Conservation (phyloP, 1,140 invertebrate genomes). For the Macrostomum lignano region DNA sequence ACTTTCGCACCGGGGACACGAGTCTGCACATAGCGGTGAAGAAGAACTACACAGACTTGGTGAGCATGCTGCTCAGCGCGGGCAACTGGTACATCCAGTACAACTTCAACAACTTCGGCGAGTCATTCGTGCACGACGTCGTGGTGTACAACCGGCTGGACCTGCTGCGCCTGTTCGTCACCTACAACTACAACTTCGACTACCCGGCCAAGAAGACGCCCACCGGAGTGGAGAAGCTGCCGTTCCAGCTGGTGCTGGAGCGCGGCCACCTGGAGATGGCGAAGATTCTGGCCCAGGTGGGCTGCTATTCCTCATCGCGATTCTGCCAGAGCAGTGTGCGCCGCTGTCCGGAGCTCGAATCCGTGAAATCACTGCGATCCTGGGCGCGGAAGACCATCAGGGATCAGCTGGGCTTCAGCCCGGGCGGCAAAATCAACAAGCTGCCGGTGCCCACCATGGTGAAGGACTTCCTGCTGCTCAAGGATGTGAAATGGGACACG, state of each 20-base stretch:
- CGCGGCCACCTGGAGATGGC: constrained; percentile 20
- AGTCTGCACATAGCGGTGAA: constrained; percentile 31
- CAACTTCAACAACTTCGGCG: constrained; percentile 22
- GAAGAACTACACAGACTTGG: constrained; percentile 31
- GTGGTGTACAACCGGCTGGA: constrained; percentile 21
- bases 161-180: constrained; percentile 17
- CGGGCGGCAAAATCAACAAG: constrained; percentile 2
- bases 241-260: constrained; percentile 21
- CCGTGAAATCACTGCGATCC: constrained; percentile 6
- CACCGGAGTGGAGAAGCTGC: constrained; percentile 15
- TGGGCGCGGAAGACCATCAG: constrained; percentile 8
- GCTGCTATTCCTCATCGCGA: constrained; percentile 10
- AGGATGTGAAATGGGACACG: constrained; percentile 6
- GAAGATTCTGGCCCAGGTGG: constrained; percentile 15
- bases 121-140: constrained; percentile 20
- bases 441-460: constrained; percentile 6
- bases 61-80: constrained; percentile 31
- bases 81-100: constrained; percentile 19
- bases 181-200: constrained; percentile 21
- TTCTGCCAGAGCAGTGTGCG: background rate
- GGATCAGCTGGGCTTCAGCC: constrained; percentile 7
- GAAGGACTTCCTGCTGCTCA: constrained; percentile 7
- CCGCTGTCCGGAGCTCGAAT: constrained; percentile 1
- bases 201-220: constrained; percentile 21
- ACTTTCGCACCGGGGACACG: constrained; percentile 24